Evolutionary conservation across 2,113 vertebrate species (phyloP), one percentile per base, ranked within the genome.

Genomic region (Morone saxatilis): DNA sequence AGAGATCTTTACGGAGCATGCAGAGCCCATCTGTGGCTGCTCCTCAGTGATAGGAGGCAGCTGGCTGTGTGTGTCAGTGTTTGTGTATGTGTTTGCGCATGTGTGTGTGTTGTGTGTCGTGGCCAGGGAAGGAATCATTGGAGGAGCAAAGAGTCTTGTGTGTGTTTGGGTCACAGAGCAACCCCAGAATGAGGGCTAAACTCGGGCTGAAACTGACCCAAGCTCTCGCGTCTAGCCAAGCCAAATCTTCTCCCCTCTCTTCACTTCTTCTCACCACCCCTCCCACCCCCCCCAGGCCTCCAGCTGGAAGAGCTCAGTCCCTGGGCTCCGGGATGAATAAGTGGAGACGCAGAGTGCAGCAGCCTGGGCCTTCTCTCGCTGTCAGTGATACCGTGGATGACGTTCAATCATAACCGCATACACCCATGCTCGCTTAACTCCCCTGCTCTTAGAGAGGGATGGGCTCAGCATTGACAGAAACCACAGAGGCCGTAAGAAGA

Each of bases 1-100:
- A 93, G 94, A 94, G 92, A 94, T 94, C 93, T 94, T 94, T 94
- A 94, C 90, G 81, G 91, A 93, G 92, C 92, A 93, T 92, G 92
- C 90, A 93, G 93, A 87, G 91, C 92, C 94, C 94, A 94, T 94
- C 94, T 94, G 94, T 93, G 92, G 91, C 92, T 91, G 91, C 90
- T 92, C 81, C 90, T 92, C 81, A 22, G 90, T 90, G 91, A 92
- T 91, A 87, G 91, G 89, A 92, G 93, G 93, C 93, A 94, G 92
- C 93, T 94, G 93, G 92, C 87, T 90, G 68, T 71, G 76, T 92
- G 90, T 89, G 89, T 85, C 76, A 84, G 81, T 75, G 67, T 86
- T 62, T 77, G 61, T 71, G 56, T 67, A 60, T 79, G 79, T 79
- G 41, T 80, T 71, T 72, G 71, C 59, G 17, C 78, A 57, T 68